Evolutionary conservation across 2,888 invertebrate species (phyloP).

Genomic region (Pinctada fucata): DNA sequence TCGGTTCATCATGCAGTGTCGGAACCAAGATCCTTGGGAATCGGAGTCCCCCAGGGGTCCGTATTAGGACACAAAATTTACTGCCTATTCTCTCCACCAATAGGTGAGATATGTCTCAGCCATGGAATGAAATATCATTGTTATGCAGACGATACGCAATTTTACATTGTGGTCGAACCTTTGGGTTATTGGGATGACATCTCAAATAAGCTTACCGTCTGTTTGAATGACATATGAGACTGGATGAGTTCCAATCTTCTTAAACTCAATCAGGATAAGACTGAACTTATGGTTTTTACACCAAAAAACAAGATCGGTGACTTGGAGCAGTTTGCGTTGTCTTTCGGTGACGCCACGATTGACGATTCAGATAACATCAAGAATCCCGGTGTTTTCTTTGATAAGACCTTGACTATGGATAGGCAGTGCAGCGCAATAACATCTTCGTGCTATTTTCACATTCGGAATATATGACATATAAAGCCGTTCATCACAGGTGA

Average conservation of each 20-base stretch:
- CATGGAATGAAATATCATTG: not conserved
- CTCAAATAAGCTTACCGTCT: not conserved
- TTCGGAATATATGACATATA: not conserved
- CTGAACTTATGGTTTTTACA: too few species aligned
- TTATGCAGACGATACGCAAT: too few species aligned
- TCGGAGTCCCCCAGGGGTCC: not conserved
- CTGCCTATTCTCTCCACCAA: not conserved
- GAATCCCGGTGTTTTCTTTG: not conserved
- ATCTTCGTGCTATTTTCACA: not conserved
- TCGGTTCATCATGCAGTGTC: not conserved
- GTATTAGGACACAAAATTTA: slow-evolving; percentile 6
- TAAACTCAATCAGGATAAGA: not conserved
- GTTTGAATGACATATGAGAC: not conserved
- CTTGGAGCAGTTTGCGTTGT: not conserved
- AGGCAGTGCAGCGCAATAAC: slow-evolving; percentile 5
- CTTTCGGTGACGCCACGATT: not conserved
- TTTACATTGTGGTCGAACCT: not conserved
- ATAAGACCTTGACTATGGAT: not conserved
- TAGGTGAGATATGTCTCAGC: not conserved
- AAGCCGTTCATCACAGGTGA: too few species aligned
- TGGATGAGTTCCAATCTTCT: slow-evolving; percentile 5
- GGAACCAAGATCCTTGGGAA: not conserved
- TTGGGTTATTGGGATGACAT: not conserved
- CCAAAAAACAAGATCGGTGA: not conserved
- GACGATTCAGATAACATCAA: not conserved